Evolutionary conservation across 2,113 vertebrate species (phyloP).

Genomic region (Rhombomys opimus): DNA sequence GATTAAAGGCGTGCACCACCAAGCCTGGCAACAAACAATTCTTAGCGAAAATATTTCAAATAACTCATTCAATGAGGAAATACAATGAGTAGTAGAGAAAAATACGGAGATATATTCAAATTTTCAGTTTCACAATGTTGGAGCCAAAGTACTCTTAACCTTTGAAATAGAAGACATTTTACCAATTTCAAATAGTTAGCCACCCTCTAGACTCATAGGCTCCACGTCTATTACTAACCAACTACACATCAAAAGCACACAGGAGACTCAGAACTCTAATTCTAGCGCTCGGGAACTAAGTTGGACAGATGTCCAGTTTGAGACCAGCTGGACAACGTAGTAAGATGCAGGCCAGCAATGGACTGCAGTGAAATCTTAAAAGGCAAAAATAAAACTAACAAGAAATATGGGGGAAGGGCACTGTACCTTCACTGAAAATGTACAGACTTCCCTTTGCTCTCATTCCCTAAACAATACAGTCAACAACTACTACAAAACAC

Average conservation of each 20-base stretch:
- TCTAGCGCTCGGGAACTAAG: background rate
- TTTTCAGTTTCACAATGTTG: background rate
- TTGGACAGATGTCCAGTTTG: background rate
- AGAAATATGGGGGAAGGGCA: background rate
- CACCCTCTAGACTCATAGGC: background rate
- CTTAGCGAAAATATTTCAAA: conserved; percentile 1
- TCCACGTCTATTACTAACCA: background rate
- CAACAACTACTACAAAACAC: background rate
- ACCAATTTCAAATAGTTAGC: background rate
- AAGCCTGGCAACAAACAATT: background rate
- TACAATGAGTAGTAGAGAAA: background rate
- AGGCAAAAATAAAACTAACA: background rate
- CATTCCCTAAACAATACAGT: background rate
- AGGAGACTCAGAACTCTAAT: background rate
- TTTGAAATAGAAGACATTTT: background rate
- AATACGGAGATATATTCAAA: background rate
- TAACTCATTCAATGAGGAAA: background rate
- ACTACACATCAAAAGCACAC: background rate
- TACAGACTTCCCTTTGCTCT: background rate
- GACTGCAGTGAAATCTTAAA: background rate
- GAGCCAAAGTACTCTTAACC: background rate
- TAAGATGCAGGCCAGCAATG: background rate
- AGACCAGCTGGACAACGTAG: background rate
- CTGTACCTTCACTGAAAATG: background rate
- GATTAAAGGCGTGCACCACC: too few relatives aligned